These are phyloP conservation scores for Drosophila nigromelanica DNA, from an alignment of 1,140 invertebrate species.

Conservation along the genomic window DNA sequence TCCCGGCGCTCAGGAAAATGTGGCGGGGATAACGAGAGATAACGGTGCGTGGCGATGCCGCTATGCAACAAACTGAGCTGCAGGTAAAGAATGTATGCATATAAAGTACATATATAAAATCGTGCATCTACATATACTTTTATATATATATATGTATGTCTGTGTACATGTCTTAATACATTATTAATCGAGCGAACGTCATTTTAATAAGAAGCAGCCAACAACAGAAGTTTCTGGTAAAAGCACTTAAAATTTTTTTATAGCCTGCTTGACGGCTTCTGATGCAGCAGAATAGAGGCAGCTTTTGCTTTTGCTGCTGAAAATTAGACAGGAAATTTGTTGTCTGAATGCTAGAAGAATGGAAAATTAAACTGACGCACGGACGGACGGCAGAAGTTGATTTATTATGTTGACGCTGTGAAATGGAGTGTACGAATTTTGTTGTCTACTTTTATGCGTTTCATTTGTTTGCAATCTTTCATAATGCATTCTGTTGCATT, in stretches of 20 bases:
- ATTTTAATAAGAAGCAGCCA: conserved; percentile 43
- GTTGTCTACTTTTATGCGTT: conserved; percentile 54
- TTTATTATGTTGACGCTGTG: conserved; percentile 63
- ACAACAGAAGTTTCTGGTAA: conserved; percentile 7
- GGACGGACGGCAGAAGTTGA: conserved; percentile 38
- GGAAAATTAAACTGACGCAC: conserved; percentile 1
- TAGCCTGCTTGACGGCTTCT: conserved; percentile 21
- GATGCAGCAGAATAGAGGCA: conserved; percentile 20
- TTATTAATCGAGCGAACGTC: conserved; percentile 42
- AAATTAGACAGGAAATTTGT: conserved; percentile 66
- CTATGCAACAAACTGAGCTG: neutral
- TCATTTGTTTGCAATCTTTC: conserved; percentile 46
- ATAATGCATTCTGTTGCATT: conserved; percentile 22
- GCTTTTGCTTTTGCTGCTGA: conserved; percentile 26
- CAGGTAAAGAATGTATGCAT: neutral
- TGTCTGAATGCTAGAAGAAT: conserved; percentile 25
- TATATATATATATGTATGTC: neutral
- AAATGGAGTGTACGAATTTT: conserved; percentile 56
- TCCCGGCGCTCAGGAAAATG: neutral
- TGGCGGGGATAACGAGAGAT: neutral
- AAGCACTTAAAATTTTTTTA: conserved; percentile 30
- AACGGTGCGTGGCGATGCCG: neutral
- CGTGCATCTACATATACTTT: neutral
- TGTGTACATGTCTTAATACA: conserved; percentile 18
- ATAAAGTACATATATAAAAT: neutral